Evolutionary conservation across 1,140 invertebrate genomes (phyloP).

Genomic region (Drosophila funebris): DNA sequence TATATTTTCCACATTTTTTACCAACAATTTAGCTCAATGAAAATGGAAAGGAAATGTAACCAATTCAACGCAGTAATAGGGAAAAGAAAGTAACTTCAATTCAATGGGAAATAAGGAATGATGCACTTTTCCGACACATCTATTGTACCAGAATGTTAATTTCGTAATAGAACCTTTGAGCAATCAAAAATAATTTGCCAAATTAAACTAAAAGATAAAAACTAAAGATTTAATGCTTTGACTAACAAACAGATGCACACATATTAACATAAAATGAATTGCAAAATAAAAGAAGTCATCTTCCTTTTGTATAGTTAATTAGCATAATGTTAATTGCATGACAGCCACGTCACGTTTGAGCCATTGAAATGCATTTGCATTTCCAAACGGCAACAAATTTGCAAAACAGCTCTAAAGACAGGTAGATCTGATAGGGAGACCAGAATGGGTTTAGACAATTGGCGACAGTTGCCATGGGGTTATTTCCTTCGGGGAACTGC

Average conservation of each 20-base stretch:
- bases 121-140: too few relatives aligned
- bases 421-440: not conserved
- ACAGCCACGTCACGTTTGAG: not conserved
- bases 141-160: too few relatives aligned
- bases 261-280: not conserved
- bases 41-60: too few relatives aligned
- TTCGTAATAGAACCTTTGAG: too few relatives aligned
- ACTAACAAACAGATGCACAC: too few relatives aligned
- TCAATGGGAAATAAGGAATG: too few relatives aligned
- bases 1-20: not conserved
- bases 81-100: too few relatives aligned
- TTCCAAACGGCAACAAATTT: not conserved
- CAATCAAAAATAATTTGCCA: too few relatives aligned
- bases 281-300: not conserved
- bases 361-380: conserved; percentile 5
- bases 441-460: not conserved
- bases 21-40: not conserved
- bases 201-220: not conserved
- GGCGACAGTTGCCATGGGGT: not conserved
- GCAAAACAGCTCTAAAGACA: not conserved
- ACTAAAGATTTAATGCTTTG: not conserved
- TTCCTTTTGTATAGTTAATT: not conserved
- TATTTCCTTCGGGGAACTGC: not conserved
- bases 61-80: too few relatives aligned
- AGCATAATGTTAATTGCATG: conserved; percentile 13